Base-by-base conservation (phyloP, 2,888 invertebrate species). In the Leucoma salicis region DNA sequence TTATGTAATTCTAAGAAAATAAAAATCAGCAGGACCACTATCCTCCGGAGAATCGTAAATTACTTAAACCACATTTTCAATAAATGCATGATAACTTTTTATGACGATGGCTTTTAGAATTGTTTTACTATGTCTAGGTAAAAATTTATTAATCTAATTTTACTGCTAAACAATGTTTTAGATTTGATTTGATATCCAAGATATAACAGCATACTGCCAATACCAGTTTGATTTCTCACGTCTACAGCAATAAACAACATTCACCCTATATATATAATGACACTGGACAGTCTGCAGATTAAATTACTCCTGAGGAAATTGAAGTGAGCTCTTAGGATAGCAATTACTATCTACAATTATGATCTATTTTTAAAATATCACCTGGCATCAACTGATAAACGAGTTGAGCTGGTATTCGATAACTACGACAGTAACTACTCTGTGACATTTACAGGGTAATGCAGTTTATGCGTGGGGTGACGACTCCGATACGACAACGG, bases 321-420 rank as follows among this genome's bases (percentile, higher is more conserved):
- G 70, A 78, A 74, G 68, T 63, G 53, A 63, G 63, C 66, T 63
- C 57, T 60, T 65, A 57, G 59, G 57, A 57, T 47, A 36, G 56
- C 66, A 74, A 81, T 78, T 75, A 74, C 58, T 56, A 50, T 64
- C 65, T 66, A 66, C 60, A 71, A 66, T 70, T 64, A 63, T 40
- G 61, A 62, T 70, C 71, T 78, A 80, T 79, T 80, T 78, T 70
- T 60, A 66, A 70, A 49, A 41, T 46, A 46, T 58, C 85, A 82
- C 74, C 81, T 82, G 80, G 63, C 66, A 43, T 35, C 42, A 29
- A 41, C 62, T 68, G 67, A 71, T 72, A 75, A 45, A 82, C 82
- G 67, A 46, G 82, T 79, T 74, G 50, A 52, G 57, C 76, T 57
- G 58, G 76, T 69, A 65, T 65, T 52, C 41, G 54, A 61, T 65